Base-by-base conservation (phyloP, 2,113 vertebrate species). In the Oxygymnocypris stewartii region DNA sequence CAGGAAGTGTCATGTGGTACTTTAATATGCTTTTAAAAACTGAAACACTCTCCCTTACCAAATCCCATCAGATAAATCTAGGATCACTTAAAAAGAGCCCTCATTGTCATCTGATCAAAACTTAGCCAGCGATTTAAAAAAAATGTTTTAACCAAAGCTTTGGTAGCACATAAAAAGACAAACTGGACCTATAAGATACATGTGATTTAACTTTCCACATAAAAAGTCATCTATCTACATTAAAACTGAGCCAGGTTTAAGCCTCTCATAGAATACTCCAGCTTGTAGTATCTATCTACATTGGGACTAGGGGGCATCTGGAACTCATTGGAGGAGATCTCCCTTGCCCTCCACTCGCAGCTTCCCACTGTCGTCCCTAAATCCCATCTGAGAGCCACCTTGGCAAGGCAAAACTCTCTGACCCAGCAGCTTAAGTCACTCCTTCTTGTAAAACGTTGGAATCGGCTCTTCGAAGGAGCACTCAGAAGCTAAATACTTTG, bases 371-470 rank as follows among this genome's bases (percentile, higher is more conserved):
- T 93, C 94, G 93, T 95, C 93, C 94, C 91, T 93, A 95, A 96
- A 96, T 96, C 93, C 95, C 91, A 91, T 89, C 90, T 91, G 84
- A 94, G 92, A 90, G 95, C 95, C 92, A 93, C 93, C 92, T 91
- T 91, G 92, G 93, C 92, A 87, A 92, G 90, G 91, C 87, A 94
- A 31, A 31, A 78, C 93, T 90, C 95, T 94, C 94, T 94, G 94
- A 95, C 89, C 90, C 89, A 94, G 90, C 92, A 91, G 94, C 94
- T 97, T 98, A 97, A 97, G 96, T 95, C 95, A 94, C 95, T 73
- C 95, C 95, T 93, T 95, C 97, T 98, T 97, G 96, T 98, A 98
- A 99, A 94, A 97, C 95, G 92, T 93, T 93, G 94, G 93, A 91
- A 84, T 87, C 91, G 90, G 92, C 84, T 95, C 94, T 95, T 96